Conservation (phyloP, 2,888 invertebrate genomes). For the Neoaliturus tenellus region DNA sequence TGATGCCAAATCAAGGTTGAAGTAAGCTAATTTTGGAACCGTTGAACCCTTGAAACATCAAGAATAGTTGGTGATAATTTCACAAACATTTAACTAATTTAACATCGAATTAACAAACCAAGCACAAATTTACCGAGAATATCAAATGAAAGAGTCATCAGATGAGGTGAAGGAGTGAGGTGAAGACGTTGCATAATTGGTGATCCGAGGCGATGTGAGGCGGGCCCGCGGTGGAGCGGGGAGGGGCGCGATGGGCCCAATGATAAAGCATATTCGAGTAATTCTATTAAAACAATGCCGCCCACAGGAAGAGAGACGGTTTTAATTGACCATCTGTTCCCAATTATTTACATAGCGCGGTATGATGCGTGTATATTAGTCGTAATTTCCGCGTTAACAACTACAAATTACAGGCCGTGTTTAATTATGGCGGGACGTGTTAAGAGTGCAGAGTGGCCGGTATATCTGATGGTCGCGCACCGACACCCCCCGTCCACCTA, state of each 20-base stretch:
- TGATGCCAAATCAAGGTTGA: no score
- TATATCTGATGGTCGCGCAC: constrained; percentile 49
- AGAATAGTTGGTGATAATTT: no score
- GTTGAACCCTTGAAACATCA: no score
- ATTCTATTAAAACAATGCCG: constrained; percentile 53
- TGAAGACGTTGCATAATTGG: constrained; percentile 3
- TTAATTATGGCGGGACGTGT: constrained; percentile 46
- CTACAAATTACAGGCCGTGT: constrained; percentile 53
- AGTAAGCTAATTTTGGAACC: no score
- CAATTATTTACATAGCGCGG: constrained; percentile 56
- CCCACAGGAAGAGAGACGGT: constrained; percentile 44
- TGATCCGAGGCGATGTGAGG: no score
- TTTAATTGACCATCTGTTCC: constrained; percentile 57
- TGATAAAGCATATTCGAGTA: constrained; percentile 50
- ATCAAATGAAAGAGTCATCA: constrained; percentile 25
- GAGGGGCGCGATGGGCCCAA: constrained; percentile 45
- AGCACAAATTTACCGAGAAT: no score
- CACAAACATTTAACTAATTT: no score
- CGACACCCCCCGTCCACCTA: constrained; percentile 13
- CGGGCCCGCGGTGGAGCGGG: not conserved
- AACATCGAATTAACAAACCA: no score
- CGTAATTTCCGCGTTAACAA: constrained; percentile 55
- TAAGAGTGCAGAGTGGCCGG: not conserved
- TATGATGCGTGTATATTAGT: constrained; percentile 57
- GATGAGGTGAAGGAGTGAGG: no score